Percentiles rank a stretch among this genome's conserved stretches.
phyloP scores from a whole-genome alignment of 2,888 invertebrate species.

The Hydrotaea diabolus region DNA sequence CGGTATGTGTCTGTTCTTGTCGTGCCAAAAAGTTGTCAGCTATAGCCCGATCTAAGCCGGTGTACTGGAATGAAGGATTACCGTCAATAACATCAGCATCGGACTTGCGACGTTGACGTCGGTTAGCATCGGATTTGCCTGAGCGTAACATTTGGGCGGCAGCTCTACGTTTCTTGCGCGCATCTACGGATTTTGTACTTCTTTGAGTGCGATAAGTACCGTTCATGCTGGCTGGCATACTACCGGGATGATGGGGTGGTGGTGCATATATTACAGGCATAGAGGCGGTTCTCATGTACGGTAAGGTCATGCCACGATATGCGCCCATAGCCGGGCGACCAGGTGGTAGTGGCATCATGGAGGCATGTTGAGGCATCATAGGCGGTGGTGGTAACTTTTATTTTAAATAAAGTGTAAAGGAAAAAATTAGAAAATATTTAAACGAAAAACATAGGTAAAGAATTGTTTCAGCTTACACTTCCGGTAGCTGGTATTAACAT shows the following conservation, averaged over 20 bases:
- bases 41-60: constrained; percentile 79
- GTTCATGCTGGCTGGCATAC: constrained; percentile 68
- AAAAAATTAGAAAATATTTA: not conserved
- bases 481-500: constrained; percentile 78
- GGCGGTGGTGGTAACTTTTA: constrained; percentile 43
- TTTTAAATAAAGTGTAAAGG: not conserved
- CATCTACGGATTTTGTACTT: constrained; percentile 72
- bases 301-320: constrained; percentile 75
- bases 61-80: constrained; percentile 78
- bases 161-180: constrained; percentile 70
- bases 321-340: constrained; percentile 71
- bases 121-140: constrained; percentile 73
- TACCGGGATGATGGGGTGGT: constrained; percentile 18
- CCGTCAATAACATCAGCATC: constrained; percentile 78
- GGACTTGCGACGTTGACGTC: constrained; percentile 79
- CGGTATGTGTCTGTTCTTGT: constrained; percentile 76
- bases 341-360: constrained; percentile 72
- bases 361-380: constrained; percentile 40
- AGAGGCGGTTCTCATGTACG: constrained; percentile 74
- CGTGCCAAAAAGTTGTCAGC: constrained; percentile 79
- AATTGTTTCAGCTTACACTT: constrained; percentile 69
- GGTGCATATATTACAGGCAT: constrained; percentile 73
- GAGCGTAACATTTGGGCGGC: constrained; percentile 66
- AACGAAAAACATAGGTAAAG: constrained; percentile 2
- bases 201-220: constrained; percentile 76